Evolutionary conservation across 2,888 invertebrate genomes (phyloP).

Genomic region (Axea sp.): DNA sequence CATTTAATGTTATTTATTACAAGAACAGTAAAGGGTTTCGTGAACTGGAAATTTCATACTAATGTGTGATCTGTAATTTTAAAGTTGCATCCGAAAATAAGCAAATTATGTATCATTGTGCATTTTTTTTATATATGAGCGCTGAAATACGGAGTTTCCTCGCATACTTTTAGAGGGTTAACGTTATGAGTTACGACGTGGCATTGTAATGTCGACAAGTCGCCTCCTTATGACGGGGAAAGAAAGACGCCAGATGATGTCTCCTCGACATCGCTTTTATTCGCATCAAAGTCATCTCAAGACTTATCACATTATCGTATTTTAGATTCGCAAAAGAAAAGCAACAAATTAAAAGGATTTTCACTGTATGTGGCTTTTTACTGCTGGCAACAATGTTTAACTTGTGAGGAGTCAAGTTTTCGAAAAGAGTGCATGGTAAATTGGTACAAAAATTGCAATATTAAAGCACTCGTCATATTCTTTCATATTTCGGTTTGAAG

Average conservation of each 20-base stretch:
- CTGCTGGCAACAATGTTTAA: conserved; percentile 12
- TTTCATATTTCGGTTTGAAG: conserved; percentile 1
- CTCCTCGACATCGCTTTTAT: conserved; percentile 32
- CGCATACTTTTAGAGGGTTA: conserved; percentile 31
- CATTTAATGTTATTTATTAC: no score
- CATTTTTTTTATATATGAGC: conserved; percentile 51
- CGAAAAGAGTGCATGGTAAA: conserved; percentile 25
- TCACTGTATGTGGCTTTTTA: conserved; percentile 37
- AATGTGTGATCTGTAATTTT: no score
- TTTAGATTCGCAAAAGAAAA: conserved; percentile 28
- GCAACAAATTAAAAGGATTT: conserved; percentile 48
- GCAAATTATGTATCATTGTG: no score
- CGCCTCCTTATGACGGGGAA: conserved; percentile 53
- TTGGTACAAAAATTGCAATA: conserved; percentile 13
- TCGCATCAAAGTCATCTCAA: conserved; percentile 42
- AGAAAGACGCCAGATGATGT: conserved; percentile 26
- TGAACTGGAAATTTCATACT: no score
- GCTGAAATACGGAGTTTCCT: conserved; percentile 19
- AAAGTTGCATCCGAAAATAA: no score
- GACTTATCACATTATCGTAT: conserved; percentile 54
- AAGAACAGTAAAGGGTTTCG: no score
- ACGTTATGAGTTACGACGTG: conserved; percentile 51
- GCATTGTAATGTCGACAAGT: conserved; percentile 54
- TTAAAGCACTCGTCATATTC: not conserved
- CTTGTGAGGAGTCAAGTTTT: conserved; percentile 8